A percentile compares a stretch with the other conserved stretches of the same genome.
Evolutionary conservation across 2,113 vertebrate species (phyloP).

Genomic region (Sander vitreus): DNA sequence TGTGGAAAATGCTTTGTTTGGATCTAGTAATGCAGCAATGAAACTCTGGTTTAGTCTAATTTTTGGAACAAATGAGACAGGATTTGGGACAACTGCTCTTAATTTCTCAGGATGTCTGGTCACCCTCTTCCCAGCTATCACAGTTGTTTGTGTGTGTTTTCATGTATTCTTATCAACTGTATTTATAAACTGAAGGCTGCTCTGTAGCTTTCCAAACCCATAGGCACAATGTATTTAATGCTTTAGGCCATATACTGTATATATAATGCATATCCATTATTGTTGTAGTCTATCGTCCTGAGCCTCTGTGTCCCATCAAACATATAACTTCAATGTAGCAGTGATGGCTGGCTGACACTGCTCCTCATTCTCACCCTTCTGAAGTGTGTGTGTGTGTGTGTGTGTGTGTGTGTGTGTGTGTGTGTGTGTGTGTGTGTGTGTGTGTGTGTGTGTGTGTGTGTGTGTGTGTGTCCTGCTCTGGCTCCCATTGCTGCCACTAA

Average conservation of each 20-base stretch:
- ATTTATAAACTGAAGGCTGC: not conserved
- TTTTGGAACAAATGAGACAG: no score
- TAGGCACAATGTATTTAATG: not conserved
- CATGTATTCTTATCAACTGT: not conserved
- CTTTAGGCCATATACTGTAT: not conserved
- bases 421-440: constrained; percentile 6
- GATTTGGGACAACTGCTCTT: no score
- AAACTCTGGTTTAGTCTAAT: no score
- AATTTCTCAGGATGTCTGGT: no score
- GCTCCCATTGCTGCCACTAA: constrained; percentile 81
- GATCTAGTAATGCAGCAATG: no score
- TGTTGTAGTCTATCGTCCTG: constrained; percentile 15
- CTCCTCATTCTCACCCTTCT: constrained; percentile 56
- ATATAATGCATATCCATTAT: constrained; percentile 16
- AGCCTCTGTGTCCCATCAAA: constrained; percentile 25
- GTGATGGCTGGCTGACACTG: constrained; percentile 60
- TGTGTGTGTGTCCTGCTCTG: constrained; percentile 44
- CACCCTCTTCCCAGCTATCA: not conserved
- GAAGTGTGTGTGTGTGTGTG: constrained; percentile 17
- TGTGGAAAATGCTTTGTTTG: no score
- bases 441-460: constrained; percentile 7
- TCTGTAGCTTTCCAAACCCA: not conserved
- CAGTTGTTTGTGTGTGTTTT: not conserved
- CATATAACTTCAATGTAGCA: constrained; percentile 43
- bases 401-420: not conserved